A percentile compares a stretch with the other conserved stretches of the same genome.
phyloP scores from a whole-genome alignment of 1,140 invertebrate species.

The Lepeophtheirus salmonis region DNA sequence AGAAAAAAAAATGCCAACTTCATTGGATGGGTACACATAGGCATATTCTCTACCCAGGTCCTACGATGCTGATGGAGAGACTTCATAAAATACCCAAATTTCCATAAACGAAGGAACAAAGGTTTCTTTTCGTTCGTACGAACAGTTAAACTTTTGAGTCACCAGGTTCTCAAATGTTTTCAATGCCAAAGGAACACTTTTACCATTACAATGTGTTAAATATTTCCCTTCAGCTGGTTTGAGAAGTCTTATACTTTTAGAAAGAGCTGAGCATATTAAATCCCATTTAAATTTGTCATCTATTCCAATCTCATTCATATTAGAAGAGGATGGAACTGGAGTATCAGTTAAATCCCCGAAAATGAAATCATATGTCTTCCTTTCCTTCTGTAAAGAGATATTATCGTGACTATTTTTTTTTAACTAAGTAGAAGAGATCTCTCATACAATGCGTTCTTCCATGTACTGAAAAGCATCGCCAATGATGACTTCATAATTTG shows the following conservation, averaged over 20 bases:
- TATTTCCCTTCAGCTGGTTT: background rate
- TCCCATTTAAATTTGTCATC: background rate
- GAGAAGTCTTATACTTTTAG: background rate
- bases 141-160: background rate
- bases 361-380: background rate
- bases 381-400: background rate
- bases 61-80: too few relatives aligned
- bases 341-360: background rate
- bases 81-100: background rate
- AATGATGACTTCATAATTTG: conserved; percentile 3
- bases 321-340: background rate
- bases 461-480: background rate
- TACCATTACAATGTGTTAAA: background rate
- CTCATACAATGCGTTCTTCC: conserved; percentile 6
- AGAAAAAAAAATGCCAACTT: too few relatives aligned
- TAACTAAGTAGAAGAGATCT: too few relatives aligned
- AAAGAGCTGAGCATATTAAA: background rate
- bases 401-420: too few relatives aligned
- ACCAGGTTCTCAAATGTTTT: background rate
- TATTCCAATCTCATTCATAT: too few relatives aligned
- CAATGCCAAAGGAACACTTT: background rate
- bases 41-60: too few relatives aligned
- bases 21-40: too few relatives aligned
- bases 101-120: background rate
- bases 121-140: background rate